A percentile compares a stretch with the other conserved stretches of the same genome.
Conservation (phyloP, 2,797 vertebrate species). For the Heliangelus exortis region DNA sequence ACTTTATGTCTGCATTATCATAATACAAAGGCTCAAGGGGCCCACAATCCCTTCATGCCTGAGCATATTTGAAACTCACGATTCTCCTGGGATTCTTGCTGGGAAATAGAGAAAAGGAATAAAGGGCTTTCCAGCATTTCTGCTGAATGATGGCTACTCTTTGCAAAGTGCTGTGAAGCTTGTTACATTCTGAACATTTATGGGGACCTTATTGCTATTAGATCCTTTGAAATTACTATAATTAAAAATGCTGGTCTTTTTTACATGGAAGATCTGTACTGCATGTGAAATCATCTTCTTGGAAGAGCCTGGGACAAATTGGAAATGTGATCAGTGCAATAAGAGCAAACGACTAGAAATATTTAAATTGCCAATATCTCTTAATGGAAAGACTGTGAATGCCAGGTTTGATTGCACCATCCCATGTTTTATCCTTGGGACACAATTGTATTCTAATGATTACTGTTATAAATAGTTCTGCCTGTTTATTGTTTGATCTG, state of each 20-base stretch:
- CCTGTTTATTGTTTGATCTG: background rate
- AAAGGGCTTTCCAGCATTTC: constrained; percentile 53
- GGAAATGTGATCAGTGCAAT: background rate
- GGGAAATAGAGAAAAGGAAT: constrained; percentile 52
- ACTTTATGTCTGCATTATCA: constrained; percentile 68
- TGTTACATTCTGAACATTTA: constrained; percentile 60
- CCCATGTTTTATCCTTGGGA: background rate
- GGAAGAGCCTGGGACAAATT: constrained; percentile 15
- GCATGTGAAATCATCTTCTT: constrained; percentile 32
- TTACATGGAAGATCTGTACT: background rate
- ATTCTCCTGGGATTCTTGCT: constrained; percentile 45
- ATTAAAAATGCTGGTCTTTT: constrained; percentile 19
- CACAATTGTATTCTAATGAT: background rate
- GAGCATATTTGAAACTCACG: constrained; percentile 51
- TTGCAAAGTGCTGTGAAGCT: constrained; percentile 47
- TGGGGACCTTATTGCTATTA: constrained; percentile 43
- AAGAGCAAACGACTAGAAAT: constrained; percentile 23
- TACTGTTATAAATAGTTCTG: background rate
- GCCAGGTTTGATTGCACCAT: background rate
- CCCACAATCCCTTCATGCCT: constrained; percentile 51
- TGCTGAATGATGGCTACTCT: constrained; percentile 34
- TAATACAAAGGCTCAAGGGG: constrained; percentile 59
- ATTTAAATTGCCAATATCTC: background rate
- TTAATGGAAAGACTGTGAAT: background rate
- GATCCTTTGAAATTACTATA: background rate